Percentiles rank a stretch among this genome's conserved stretches.
Evolutionary conservation across 2,113 vertebrate genomes (phyloP).

Genomic region (Mormoops blainvillei): DNA sequence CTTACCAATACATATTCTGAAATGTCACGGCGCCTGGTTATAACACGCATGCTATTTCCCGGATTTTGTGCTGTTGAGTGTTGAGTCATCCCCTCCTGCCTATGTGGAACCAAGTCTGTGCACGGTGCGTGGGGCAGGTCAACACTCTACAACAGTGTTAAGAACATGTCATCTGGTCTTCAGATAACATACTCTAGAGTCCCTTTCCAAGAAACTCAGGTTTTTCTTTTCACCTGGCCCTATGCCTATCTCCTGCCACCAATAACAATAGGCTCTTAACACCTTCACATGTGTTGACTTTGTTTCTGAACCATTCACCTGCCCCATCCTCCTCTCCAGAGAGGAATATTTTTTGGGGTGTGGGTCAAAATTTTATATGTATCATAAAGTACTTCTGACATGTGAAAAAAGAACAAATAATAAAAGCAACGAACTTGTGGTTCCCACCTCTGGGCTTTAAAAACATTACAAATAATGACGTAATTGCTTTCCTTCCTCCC

Average conservation of each 20-base stretch:
- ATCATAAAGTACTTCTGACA: background rate
- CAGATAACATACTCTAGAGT: background rate
- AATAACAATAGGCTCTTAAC: background rate
- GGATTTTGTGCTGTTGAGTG: background rate
- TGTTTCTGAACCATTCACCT: background rate
- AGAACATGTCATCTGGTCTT: background rate
- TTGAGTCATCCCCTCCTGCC: background rate
- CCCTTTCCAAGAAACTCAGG: background rate
- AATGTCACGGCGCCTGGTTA: background rate
- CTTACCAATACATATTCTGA: constrained; percentile 15
- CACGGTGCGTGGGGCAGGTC: background rate
- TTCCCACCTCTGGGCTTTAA: background rate
- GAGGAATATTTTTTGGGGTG: background rate
- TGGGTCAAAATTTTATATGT: background rate
- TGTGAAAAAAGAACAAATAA: background rate
- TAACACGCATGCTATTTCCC: background rate
- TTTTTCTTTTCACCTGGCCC: background rate
- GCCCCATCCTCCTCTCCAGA: background rate
- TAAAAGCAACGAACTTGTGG: background rate
- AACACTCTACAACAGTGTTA: background rate
- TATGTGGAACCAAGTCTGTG: background rate
- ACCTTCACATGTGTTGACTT: background rate
- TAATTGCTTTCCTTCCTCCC: background rate
- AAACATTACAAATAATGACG: background rate
- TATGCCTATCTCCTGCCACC: background rate